Percentiles rank a stretch among this genome's conserved stretches.
Conservation (phyloP, 2,113 vertebrate species). For the Paedocypris sp. region DNA sequence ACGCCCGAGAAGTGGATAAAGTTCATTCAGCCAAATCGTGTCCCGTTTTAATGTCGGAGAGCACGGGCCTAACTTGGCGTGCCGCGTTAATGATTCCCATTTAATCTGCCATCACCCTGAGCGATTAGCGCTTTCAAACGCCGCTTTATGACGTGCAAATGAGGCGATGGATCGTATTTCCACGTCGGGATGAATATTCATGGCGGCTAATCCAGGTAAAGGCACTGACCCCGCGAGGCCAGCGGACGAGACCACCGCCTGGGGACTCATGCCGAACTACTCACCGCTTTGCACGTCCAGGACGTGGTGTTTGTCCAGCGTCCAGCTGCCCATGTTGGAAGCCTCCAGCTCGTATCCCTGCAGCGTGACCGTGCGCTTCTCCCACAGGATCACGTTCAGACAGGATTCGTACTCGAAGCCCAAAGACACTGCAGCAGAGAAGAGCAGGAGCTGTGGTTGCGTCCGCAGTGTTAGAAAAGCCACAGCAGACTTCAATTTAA, state of each 20-base stretch:
- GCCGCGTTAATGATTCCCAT: slow-evolving; percentile 59
- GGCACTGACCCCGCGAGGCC: slow-evolving; percentile 45
- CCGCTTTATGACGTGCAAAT: slow-evolving; percentile 65
- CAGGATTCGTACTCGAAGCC: slow-evolving; percentile 97
- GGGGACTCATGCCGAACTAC: slow-evolving; percentile 25
- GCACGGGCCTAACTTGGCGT: slow-evolving; percentile 48
- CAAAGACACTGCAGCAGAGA: slow-evolving; percentile 77
- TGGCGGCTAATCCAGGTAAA: slow-evolving; percentile 54
- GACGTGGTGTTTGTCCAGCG: slow-evolving; percentile 85
- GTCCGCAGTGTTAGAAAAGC: no score
- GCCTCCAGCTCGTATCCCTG: slow-evolving; percentile 93
- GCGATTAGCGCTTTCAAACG: slow-evolving; percentile 67
- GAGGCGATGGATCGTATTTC: slow-evolving; percentile 62
- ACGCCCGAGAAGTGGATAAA: neutral
- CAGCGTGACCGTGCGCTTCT: slow-evolving; percentile 81
- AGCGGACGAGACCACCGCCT: neutral
- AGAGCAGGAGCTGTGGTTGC: no score
- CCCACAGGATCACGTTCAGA: slow-evolving; percentile 88
- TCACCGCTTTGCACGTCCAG: slow-evolving; percentile 90
- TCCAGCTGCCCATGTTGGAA: slow-evolving; percentile 93
- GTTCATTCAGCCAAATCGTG: slow-evolving; percentile 17
- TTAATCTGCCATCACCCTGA: slow-evolving; percentile 76
- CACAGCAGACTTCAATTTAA: no score
- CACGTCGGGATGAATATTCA: slow-evolving; percentile 66
- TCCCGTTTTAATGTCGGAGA: neutral